phyloP scores from a whole-genome alignment of 2,888 invertebrate genomes.

The Dryobota labecula region DNA sequence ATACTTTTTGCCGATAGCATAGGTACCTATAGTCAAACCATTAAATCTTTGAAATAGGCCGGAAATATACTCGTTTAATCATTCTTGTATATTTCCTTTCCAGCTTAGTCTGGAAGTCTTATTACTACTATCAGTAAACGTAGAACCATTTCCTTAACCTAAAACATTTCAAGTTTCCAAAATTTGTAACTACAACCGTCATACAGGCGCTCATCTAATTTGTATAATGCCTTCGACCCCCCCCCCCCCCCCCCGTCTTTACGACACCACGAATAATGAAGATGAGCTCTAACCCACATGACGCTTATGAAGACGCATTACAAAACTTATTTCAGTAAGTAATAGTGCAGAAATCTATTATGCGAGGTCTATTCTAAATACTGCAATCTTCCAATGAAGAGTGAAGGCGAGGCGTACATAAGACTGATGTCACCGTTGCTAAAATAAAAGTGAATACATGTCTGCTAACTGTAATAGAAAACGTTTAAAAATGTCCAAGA shows the following conservation, averaged over 20 bases:
- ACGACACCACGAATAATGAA: conserved; percentile 11
- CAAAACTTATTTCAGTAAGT: conserved; percentile 47
- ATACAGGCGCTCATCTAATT: conserved; percentile 30
- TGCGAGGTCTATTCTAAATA: conserved; percentile 51
- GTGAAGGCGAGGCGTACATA: conserved; percentile 67
- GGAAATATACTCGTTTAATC: conserved; percentile 1
- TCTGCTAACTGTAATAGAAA: conserved; percentile 26
- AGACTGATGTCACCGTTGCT: conserved; percentile 74
- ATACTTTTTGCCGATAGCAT: not conserved
- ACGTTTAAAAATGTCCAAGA: conserved; percentile 35
- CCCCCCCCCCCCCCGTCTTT: not conserved
- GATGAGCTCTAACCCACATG: conserved; percentile 19
- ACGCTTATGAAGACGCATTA: conserved; percentile 40
- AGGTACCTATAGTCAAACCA: not conserved
- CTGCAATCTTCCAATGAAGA: conserved; percentile 72
- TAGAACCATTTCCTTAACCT: not conserved
- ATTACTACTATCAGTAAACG: not conserved
- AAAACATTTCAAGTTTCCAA: not conserved
- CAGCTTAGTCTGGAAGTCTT: not conserved
- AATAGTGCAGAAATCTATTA: conserved; percentile 52
- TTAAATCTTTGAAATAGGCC: not conserved
- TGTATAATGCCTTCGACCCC: conserved; percentile 8
- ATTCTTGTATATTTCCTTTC: conserved; percentile 1
- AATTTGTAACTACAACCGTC: not conserved
- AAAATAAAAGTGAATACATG: conserved; percentile 74